Conservation (phyloP, 2,797 vertebrate species). For the Melanotaenia pygmaea region DNA sequence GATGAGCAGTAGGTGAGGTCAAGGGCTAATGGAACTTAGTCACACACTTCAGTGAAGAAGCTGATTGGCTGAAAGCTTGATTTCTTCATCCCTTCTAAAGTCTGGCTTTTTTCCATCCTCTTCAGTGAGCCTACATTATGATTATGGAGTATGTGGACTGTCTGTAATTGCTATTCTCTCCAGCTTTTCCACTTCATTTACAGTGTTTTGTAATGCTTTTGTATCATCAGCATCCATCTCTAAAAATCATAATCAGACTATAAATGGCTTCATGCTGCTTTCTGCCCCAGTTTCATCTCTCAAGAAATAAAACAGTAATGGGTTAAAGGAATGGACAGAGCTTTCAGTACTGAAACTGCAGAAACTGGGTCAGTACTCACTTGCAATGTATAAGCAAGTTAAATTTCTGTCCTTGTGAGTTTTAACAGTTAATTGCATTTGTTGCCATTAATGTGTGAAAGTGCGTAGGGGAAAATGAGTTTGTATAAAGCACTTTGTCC, state of each 20-base stretch:
- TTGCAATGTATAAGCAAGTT: slow-evolving; percentile 4
- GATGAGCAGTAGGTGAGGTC: slow-evolving; percentile 73
- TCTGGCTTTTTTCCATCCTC: slow-evolving; percentile 9
- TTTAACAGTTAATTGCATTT: not conserved
- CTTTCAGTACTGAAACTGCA: slow-evolving; percentile 6
- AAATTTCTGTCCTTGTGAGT: slow-evolving; percentile 8
- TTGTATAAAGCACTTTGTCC: slow-evolving; percentile 15
- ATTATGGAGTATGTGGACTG: slow-evolving; percentile 23
- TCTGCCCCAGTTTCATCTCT: slow-evolving; percentile 62
- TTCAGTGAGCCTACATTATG: slow-evolving; percentile 15
- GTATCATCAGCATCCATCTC: slow-evolving; percentile 40
- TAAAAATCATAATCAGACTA: slow-evolving; percentile 51
- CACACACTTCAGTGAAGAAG: slow-evolving; percentile 32
- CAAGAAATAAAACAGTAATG: slow-evolving; percentile 48
- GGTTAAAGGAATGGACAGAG: slow-evolving; percentile 34
- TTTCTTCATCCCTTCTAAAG: slow-evolving; percentile 33
- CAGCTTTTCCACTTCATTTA: slow-evolving; percentile 30
- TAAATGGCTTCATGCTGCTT: slow-evolving; percentile 64
- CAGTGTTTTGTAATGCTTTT: slow-evolving; percentile 31
- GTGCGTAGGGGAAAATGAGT: not conserved
- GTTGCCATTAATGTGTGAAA: not conserved
- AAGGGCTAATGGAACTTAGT: slow-evolving; percentile 62
- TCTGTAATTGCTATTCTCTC: slow-evolving; percentile 37
- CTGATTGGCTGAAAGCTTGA: slow-evolving; percentile 55
- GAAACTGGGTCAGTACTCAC: slow-evolving; percentile 46